Base-by-base conservation (phyloP, 2,888 invertebrate species). In the Leptodirus hochenwartii region DNA sequence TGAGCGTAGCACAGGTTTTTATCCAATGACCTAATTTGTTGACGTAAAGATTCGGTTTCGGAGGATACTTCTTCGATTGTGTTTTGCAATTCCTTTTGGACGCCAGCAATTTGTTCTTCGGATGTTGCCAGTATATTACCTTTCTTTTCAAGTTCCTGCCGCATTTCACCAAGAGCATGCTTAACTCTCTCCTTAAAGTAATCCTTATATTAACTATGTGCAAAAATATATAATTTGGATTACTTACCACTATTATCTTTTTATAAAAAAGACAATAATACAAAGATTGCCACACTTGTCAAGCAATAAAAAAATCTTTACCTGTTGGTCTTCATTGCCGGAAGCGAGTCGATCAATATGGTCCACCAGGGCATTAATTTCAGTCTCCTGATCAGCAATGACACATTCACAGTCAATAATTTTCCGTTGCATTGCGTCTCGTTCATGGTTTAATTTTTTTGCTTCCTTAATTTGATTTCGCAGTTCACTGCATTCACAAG, bases 311-410 rank as follows among this genome's bases (percentile, higher is more conserved):
- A 30, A 5, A 26, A 17, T n/a, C 9, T 28, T 31, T 49, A 53
- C 53, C 47, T 53, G 50, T 37, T 55, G 48, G 16, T 49, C 42
- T 29, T 51, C 50, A 22, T 47, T 38, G 17, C 47, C 47, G 35
- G 46, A 37, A 11, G 51, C 53, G 34, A 66, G 44, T 36, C 51
- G 51, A 41, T 66, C 63, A 23, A 67, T 59, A 48, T 68, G 64
- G 31, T 47, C 36, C 1, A 62, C 57, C 33, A 68, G 47, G 42
- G 58, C 56, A 47, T 58, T 62, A 22, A 67, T 65, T 52, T 67
- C 66, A 39, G 62, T 58, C 30, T 61, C 65, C 48, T 64, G 63
- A 36, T 66, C 66, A 47, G 63, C 59, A 12, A 61, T 52, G 44
- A 59, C 59, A 34, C 62, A 61, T 42, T 67, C 64, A 23, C 56